A percentile compares a stretch with the other conserved stretches of the same genome.
Conservation (phyloP, 1,140 invertebrate genomes). For the Ericerus pela region DNA sequence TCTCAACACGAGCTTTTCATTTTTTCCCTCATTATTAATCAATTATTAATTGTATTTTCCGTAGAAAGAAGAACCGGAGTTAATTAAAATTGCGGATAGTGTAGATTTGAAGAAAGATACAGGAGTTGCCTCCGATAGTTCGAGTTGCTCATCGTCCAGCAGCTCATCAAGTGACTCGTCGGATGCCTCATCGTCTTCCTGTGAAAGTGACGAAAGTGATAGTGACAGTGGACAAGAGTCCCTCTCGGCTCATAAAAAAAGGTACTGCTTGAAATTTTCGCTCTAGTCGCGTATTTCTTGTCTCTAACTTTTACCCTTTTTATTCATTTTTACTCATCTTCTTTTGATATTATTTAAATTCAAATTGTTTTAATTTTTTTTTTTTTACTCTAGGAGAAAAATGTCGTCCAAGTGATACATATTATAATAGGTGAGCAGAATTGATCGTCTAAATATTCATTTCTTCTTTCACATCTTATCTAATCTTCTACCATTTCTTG, state of each 20-base stretch:
- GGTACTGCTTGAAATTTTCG: constrained; percentile 29
- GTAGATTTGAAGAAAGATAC: constrained; percentile 76
- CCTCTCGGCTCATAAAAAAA: constrained; percentile 72
- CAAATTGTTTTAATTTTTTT: not conserved
- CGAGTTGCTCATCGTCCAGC: constrained; percentile 75
- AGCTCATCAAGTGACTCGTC: constrained; percentile 47
- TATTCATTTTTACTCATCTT: not conserved
- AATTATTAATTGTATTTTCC: constrained; percentile 27
- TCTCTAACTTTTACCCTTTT: too few relatives aligned
- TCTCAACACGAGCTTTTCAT: not conserved
- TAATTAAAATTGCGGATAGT: constrained; percentile 66
- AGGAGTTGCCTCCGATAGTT: constrained; percentile 87
- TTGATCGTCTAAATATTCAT: too few relatives aligned
- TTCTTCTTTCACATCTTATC: too few relatives aligned
- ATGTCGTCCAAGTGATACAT: not conserved
- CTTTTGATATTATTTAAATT: not conserved
- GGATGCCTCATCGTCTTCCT: constrained; percentile 40
- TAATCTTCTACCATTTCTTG: too few relatives aligned
- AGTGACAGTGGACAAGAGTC: constrained; percentile 75
- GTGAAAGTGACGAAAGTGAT: constrained; percentile 41
- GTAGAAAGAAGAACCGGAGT: constrained; percentile 57
- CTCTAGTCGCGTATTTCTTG: too few relatives aligned
- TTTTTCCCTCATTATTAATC: constrained; percentile 3
- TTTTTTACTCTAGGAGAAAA: not conserved
- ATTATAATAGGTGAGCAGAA: too few relatives aligned